These are phyloP conservation scores for Periophthalmus modestus DNA, from an alignment of 2,113 vertebrate species.

Conservation along the genomic window DNA sequence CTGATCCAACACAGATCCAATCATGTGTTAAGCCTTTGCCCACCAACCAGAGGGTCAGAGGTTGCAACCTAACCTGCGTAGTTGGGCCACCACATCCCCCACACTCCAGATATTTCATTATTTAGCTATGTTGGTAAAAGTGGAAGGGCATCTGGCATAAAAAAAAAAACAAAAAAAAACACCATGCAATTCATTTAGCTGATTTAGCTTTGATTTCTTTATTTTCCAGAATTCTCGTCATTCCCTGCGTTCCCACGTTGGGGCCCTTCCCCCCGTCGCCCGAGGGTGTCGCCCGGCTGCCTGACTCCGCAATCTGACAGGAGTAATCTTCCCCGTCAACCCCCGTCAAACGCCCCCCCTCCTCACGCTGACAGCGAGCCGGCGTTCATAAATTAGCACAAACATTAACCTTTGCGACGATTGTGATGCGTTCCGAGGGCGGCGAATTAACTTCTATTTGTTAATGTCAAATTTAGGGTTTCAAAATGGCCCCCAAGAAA, in stretches of 20 bases:
- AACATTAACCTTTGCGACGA: constrained; percentile 86
- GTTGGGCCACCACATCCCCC: too few species aligned
- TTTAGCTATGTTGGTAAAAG: too few species aligned
- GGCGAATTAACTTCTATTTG: constrained; percentile 80
- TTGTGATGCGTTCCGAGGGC: constrained; percentile 76
- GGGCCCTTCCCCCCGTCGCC: constrained; percentile 70
- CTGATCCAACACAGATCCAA: too few species aligned
- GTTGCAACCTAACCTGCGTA: too few species aligned
- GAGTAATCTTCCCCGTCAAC: constrained; percentile 84
- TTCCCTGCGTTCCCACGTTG: constrained; percentile 57
- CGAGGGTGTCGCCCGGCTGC: constrained; percentile 75
- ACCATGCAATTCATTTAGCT: background rate
- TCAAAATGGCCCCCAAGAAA: constrained; percentile 57
- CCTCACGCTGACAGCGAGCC: constrained; percentile 79
- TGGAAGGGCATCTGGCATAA: too few species aligned
- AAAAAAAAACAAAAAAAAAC: too few species aligned
- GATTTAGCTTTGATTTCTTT: constrained; percentile 45
- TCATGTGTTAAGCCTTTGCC: too few species aligned
- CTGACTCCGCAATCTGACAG: constrained; percentile 83
- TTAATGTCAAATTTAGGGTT: constrained; percentile 77
- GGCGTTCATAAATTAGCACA: constrained; percentile 85
- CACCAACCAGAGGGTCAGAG: too few species aligned
- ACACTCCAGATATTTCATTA: too few species aligned
- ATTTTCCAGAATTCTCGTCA: constrained; percentile 33
- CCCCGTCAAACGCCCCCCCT: constrained; percentile 79